Evolutionary conservation across 2,888 invertebrate genomes (phyloP), one percentile per base, ranked within the genome.

Genomic region (Patella ulyssiponensis): DNA sequence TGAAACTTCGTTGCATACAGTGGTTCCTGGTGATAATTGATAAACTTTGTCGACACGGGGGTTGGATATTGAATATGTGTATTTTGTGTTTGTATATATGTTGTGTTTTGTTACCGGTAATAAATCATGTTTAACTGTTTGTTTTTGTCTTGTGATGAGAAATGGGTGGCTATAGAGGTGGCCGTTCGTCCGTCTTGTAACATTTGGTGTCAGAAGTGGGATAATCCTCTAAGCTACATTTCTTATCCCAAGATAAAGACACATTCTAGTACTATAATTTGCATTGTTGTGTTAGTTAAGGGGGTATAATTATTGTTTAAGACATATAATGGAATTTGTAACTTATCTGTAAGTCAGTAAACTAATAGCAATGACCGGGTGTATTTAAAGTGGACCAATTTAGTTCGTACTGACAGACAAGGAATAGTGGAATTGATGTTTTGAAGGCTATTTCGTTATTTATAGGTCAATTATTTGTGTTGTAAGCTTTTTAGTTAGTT

Each of bases 121-220:
- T 33, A 33, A 2, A 33, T 4, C 4, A 0, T 33, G 33, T 33
- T 33, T 4, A 2, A 2, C 4, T 2, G 3, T 33, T 33, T 33
- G 33, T 33, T 33, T 33, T 33, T 33, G 33, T 33, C 33, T 33
- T 33, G 33, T 33, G 33, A 3, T 33, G 4, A 4, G 2, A 33
- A 33, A 33, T 33, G 33, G 2, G 33, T 33, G 33, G 33, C 33
- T 33, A 3, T 33, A 33, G 33, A 33, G 4, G 33, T 33, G 33
- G 33, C 58, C 58, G 58, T 58, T 20, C n/a, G 15, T 58, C 58
- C 58, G 20, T 58, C 58, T 20, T 58, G 58, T 58, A 20, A 58
- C 58, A 58, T 58, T 58, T 58, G 58, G 58, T 58, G 58, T 58
- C 58, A 58, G 58, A 58, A 58, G 58, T 58, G 58, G 58, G 58